Percentiles rank a stretch among this genome's conserved stretches.
Evolutionary conservation across 2,888 invertebrate species (phyloP).

Genomic region (Drosophila nigritarsus): DNA sequence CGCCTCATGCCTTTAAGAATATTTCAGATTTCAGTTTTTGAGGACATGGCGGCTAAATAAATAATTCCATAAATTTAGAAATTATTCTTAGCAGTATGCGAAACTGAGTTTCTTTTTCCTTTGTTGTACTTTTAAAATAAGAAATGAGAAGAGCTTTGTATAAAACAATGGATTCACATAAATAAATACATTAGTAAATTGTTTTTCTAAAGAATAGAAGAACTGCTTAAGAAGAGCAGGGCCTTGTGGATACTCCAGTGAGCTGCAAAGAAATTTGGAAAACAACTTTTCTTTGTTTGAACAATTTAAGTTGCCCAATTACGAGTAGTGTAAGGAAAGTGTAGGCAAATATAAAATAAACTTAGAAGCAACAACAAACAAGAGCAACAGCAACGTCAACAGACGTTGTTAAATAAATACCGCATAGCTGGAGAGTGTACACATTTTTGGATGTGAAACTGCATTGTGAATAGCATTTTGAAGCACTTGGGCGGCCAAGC

Average conservation of each 20-base stretch:
- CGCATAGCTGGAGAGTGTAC: slow-evolving; percentile 34
- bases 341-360: slow-evolving; percentile 58
- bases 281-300: slow-evolving; percentile 33
- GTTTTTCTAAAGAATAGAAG: background rate
- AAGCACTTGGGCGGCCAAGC: slow-evolving; percentile 20
- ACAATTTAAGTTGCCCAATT: slow-evolving; percentile 65
- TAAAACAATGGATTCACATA: background rate
- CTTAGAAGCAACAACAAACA: slow-evolving; percentile 32
- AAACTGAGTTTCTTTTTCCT: background rate
- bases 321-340: slow-evolving; percentile 37
- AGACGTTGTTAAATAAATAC: slow-evolving; percentile 55
- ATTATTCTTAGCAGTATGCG: background rate
- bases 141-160: background rate
- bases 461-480: slow-evolving; percentile 33
- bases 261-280: slow-evolving; percentile 24
- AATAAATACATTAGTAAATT: background rate
- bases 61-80: background rate
- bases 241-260: background rate
- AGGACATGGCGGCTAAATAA: background rate
- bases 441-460: slow-evolving; percentile 46
- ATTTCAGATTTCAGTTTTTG: background rate
- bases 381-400: slow-evolving; percentile 47
- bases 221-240: background rate
- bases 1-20: background rate
- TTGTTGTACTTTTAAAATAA: background rate